Conservation (phyloP, 1,140 invertebrate species). For the Dryas iulia region DNA sequence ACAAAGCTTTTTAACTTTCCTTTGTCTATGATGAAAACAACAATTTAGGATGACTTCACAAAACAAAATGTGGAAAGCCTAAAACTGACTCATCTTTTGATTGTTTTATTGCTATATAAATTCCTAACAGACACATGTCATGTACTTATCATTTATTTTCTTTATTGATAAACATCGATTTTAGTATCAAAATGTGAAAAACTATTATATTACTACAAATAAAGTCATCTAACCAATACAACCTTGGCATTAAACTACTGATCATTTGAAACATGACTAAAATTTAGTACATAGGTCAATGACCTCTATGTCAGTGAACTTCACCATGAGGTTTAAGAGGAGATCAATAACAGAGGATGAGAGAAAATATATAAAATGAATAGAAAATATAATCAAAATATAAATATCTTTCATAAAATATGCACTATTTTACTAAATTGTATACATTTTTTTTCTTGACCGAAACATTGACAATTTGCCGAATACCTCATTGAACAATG, state of each 20-base stretch:
- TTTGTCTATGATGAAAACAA: no score
- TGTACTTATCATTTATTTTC: not conserved
- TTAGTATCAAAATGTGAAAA: not conserved
- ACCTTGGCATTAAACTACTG: slow-evolving; percentile 47
- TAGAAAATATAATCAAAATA: no score
- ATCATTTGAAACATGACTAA: slow-evolving; percentile 41
- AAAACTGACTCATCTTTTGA: not conserved
- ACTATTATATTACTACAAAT: not conserved
- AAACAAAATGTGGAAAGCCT: not conserved
- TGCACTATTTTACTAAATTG: no score
- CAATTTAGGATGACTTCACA: not conserved
- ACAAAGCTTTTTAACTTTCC: no score
- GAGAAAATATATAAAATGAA: not conserved
- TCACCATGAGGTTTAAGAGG: not conserved
- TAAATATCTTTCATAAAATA: no score
- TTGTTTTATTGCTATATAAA: not conserved
- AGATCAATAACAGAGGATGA: not conserved
- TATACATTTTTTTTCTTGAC: no score
- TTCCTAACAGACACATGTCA: not conserved
- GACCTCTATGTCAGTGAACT: slow-evolving; percentile 50
- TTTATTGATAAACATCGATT: not conserved
- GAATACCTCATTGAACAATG: no score
- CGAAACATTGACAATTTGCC: no score
- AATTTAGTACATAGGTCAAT: slow-evolving; percentile 46
- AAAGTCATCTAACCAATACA: slow-evolving; percentile 38